Evolutionary conservation across 2,888 invertebrate genomes (phyloP).

Genomic region (Trimorus sp.): DNA sequence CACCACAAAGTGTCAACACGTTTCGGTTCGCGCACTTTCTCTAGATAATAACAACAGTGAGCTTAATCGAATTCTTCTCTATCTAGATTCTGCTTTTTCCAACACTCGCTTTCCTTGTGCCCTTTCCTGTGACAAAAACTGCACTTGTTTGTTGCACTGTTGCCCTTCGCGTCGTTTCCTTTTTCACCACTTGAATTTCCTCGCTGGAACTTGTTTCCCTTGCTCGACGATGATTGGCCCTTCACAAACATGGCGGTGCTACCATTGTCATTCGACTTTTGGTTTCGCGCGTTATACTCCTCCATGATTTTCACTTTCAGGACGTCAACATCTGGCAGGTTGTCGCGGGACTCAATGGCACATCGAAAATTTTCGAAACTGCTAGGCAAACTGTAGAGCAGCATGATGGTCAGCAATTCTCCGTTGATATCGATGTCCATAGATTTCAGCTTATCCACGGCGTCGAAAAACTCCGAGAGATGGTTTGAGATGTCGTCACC

Average conservation of each 20-base stretch:
- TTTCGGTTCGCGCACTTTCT: no score
- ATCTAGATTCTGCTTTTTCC: neutral
- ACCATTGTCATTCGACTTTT: neutral
- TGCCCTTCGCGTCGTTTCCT: neutral
- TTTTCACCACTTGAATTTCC: neutral
- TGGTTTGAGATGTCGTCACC: conserved; percentile 1
- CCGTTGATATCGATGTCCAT: conserved; percentile 7
- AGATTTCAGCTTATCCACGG: conserved; percentile 7
- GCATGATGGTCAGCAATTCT: conserved; percentile 12
- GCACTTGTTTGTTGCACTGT: conserved; percentile 4
- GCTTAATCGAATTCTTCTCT: no score
- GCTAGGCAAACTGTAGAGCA: conserved; percentile 11
- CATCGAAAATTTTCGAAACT: conserved; percentile 2
- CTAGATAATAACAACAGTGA: neutral
- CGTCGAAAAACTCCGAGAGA: conserved; percentile 6
- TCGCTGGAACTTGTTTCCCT: neutral
- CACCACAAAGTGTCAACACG: neutral
- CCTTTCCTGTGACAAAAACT: conserved; percentile 2
- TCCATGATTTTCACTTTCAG: conserved; percentile 2
- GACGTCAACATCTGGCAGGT: neutral
- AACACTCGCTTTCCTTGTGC: neutral
- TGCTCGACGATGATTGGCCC: neutral
- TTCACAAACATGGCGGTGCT: conserved; percentile 5
- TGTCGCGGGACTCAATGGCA: conserved; percentile 12
- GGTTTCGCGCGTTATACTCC: neutral